Base-by-base conservation (phyloP, 2,113 vertebrate genomes). In the Thermophis baileyi region DNA sequence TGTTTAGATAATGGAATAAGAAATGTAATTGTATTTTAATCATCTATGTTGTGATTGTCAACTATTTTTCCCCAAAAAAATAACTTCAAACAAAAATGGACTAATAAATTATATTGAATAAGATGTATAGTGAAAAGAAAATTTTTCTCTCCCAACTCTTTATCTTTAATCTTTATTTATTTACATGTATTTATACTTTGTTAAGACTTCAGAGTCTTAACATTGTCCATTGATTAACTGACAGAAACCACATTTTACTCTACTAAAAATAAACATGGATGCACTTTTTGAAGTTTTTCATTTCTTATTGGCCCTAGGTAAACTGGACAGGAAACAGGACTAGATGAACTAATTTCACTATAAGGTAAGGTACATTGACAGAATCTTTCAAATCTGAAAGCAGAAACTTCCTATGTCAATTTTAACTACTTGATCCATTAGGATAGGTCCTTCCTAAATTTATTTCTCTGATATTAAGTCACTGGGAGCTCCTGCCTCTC, bases 1-100 rank as follows among this genome's bases (percentile, higher is more conserved):
- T 96, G 94, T 96, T 95, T 96, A 95, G 96, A 85, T 96, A 96
- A 96, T 96, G 96, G 94, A 97, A 94, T 96, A 95, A 94, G 96
- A 90, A 92, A 93, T 24, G 94, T 96, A 95, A 93, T 94, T 57
- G 88, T 95, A 92, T 96, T 95, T 96, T 92, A 94, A 95, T 97
- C 94, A 92, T 94, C 96, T 96, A 96, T 95, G 92, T 96, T 97
- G 94, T 97, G 94, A 96, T 94, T 96, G 85, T 95, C 95, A 93
- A 91, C 88, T 49, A 1, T 47, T 47, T 47, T 47, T 47, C 47
- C 94, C n/a, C n/a, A n/a, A 97, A 97, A 94, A 93, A 97, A 98
- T 95, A 94, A 97, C 96, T 97, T 98, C 98, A 98, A 98, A 98
- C 85, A 96, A 97, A 57, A 96, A 93, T 96, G 91, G 89, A 95